Percentiles rank a stretch among this genome's conserved stretches.
Conservation (phyloP, 37 sponge, comb jelly and placozoan species). For the Corticium candelabrum region DNA sequence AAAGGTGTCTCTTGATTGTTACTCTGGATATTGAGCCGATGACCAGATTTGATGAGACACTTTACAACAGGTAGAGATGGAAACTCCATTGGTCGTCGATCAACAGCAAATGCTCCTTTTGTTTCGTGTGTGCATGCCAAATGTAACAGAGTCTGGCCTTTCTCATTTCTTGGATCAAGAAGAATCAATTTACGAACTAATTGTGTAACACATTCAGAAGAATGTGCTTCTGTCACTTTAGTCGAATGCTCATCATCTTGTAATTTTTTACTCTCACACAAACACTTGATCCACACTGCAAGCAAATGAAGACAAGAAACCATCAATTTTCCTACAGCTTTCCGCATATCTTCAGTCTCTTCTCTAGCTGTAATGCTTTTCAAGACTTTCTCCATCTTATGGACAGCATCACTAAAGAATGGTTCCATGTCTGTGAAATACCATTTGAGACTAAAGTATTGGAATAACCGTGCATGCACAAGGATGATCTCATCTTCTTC, state of each 20-base stretch:
- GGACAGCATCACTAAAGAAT: background rate
- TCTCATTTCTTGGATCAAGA: background rate
- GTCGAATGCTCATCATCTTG: no score
- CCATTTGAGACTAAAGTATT: background rate
- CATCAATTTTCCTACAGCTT: background rate
- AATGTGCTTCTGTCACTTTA: background rate
- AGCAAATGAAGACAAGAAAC: background rate
- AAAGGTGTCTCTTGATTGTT: background rate
- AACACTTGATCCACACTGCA: background rate
- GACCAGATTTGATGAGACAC: background rate
- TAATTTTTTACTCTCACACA: no score
- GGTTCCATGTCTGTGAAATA: background rate
- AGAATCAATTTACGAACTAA: background rate
- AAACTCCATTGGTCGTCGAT: background rate
- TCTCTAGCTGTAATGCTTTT: background rate
- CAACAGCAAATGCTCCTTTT: background rate
- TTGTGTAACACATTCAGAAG: background rate
- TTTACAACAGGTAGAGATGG: background rate
- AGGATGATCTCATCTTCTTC: background rate
- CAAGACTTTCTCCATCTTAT: no score
- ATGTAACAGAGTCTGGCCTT: background rate
- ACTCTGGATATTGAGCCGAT: background rate
- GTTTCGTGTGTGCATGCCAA: background rate
- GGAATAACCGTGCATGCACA: background rate
- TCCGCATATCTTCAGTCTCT: background rate